Conservation (phyloP, 92 coral and sea anemone species). For the Parazoanthus swiftii region DNA sequence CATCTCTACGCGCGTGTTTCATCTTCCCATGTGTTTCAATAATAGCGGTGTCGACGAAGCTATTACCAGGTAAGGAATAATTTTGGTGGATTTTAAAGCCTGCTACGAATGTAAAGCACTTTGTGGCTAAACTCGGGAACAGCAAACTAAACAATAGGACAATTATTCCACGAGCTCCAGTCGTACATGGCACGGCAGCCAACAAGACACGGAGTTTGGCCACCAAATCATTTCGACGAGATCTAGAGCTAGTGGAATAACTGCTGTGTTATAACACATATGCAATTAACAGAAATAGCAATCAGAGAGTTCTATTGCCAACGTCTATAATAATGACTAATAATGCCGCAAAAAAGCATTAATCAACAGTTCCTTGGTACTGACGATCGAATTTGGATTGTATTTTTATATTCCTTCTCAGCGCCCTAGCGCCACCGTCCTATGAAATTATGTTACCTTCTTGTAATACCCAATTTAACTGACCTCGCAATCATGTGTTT, state of each 20-base stretch:
- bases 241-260: background rate
- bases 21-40: slow-evolving; percentile 68
- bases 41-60: slow-evolving; percentile 66
- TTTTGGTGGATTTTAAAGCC: too few species aligned
- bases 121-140: background rate
- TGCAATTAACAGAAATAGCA: too few species aligned
- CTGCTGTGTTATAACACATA: too few species aligned
- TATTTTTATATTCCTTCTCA: background rate
- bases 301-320: too few species aligned
- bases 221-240: background rate
- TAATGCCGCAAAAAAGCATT: too few species aligned
- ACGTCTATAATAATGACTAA: too few species aligned
- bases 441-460: too few species aligned
- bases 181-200: background rate
- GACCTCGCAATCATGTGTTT: too few species aligned
- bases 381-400: background rate
- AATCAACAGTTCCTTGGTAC: background rate
- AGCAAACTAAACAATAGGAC: too few species aligned
- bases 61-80: slow-evolving; percentile 27
- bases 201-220: background rate
- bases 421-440: too few species aligned
- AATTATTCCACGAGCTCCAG: background rate
- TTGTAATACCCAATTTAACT: too few species aligned
- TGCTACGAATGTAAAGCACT: too few species aligned
- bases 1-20: slow-evolving; percentile 54